phyloP scores from a whole-genome alignment of 2,113 vertebrate species.

The Noturus placidus region DNA sequence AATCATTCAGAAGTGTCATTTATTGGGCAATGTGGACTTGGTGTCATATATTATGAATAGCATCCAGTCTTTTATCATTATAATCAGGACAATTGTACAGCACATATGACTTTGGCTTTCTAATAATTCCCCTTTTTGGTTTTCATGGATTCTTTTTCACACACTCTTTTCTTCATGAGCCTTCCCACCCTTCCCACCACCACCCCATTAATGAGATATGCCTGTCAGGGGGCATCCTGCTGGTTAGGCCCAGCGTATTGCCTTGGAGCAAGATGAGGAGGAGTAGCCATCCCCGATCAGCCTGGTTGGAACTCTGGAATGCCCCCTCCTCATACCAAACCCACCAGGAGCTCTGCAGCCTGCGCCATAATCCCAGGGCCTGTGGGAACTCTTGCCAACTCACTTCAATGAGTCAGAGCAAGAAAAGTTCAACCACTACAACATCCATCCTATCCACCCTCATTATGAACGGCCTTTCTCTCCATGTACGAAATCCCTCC shows the following conservation, averaged over 20 bases:
- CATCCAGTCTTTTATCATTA: not conserved
- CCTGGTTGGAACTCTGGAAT: slow-evolving; percentile 76
- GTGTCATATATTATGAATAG: not conserved
- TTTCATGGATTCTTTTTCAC: slow-evolving; percentile 42
- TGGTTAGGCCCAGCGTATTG: slow-evolving; percentile 60
- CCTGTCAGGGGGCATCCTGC: slow-evolving; percentile 71
- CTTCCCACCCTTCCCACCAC: slow-evolving; percentile 19
- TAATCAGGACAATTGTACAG: not conserved
- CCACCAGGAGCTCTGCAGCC: slow-evolving; percentile 66
- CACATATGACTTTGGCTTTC: not conserved
- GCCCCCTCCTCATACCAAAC: slow-evolving; percentile 71
- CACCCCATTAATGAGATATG: slow-evolving; percentile 67
- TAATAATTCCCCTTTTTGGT: not conserved
- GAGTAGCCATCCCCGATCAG: slow-evolving; percentile 68
- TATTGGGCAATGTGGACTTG: not conserved
- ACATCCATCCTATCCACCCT: slow-evolving; percentile 18
- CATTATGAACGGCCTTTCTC: slow-evolving; percentile 11
- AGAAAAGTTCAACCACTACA: slow-evolving; percentile 25
- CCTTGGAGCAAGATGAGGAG: slow-evolving; percentile 66
- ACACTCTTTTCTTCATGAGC: slow-evolving; percentile 24
- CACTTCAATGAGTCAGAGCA: slow-evolving; percentile 16
- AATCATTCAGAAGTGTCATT: not conserved
- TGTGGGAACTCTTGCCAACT: slow-evolving; percentile 50
- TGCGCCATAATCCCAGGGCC: slow-evolving; percentile 60
- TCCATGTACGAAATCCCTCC: slow-evolving; percentile 23